Percentiles rank a stretch among this genome's conserved stretches.
Conservation (phyloP, 2,888 invertebrate species). For the Xanthia icteritia region DNA sequence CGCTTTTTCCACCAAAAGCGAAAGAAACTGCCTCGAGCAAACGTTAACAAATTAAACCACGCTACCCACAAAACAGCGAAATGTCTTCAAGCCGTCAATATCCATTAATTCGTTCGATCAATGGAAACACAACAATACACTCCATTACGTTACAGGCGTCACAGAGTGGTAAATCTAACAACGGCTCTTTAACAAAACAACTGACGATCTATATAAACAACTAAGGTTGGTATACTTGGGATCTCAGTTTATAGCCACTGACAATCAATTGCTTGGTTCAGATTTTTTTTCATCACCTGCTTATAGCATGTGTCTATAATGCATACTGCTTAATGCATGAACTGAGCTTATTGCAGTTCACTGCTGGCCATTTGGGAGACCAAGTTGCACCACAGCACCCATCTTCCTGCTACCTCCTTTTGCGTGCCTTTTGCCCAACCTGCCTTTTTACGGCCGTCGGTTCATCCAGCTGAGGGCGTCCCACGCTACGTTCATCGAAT, state of each 20-base stretch:
- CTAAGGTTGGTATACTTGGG: not conserved
- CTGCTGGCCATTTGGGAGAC: not conserved
- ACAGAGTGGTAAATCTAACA: conserved; percentile 9
- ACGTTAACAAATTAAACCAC: conserved; percentile 25
- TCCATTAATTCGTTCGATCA: conserved; percentile 52
- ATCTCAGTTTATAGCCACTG: not conserved
- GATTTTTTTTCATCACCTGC: no score
- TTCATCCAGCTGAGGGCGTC: no score
- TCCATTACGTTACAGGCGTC: conserved; percentile 37
- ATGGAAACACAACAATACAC: conserved; percentile 53
- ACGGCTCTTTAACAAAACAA: conserved; percentile 45
- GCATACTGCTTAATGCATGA: not conserved
- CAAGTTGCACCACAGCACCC: no score
- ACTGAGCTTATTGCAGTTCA: not conserved
- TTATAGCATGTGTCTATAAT: no score
- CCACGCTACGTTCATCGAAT: no score
- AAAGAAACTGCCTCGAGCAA: not conserved
- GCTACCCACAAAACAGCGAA: conserved; percentile 28
- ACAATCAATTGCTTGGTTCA: not conserved
- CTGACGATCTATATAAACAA: not conserved
- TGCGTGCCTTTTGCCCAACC: no score
- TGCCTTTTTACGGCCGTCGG: no score
- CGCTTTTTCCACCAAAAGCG: not conserved
- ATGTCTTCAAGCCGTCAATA: conserved; percentile 43
- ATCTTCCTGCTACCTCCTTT: not conserved